Base-by-base conservation (phyloP, 2,888 invertebrate genomes). In the Craniophora ligustri region DNA sequence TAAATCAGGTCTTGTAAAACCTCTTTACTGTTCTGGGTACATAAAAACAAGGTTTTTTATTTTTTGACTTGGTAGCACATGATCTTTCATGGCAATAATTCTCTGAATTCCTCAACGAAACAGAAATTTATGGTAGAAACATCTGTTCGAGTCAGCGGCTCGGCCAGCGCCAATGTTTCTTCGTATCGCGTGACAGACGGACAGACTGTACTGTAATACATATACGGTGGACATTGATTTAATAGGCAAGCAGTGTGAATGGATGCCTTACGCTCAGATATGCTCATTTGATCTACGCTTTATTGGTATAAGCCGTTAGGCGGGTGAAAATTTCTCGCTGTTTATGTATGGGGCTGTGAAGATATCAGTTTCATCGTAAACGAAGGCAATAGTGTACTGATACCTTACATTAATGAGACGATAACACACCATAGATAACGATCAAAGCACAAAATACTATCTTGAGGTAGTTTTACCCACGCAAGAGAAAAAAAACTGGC, bases 161-260 rank as follows among this genome's bases (percentile, higher is more conserved):
- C 45, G 36, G 31, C 11, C 21, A 44, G 47, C 41, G 66, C 61
- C 72, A 65, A 82, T 81, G 79, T 75, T 75, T 81, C 82, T 81
- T 75, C 75, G 79, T 82, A 76, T 73, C 75, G 58, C 59, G 76
- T 78, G 85, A 85, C 83, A 82, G 84, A 82, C 82, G 53, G 80
- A 81, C 82, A 70, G 73, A 73, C 73, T 66, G 67, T 54, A 55
- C 71, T 40, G 71, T 70, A 77, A 78, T 80, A 79, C 87, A 80
- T 87, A 86, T 86, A 87, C 74, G 87, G 87, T 64, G 72, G 87
- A 90, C 88, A 78, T 83, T 90, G 90, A 90, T 90, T 89, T 90
- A 90, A 79, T 79, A 78, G 67, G 66, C 62, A 70, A 67, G 70
- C 77, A 67, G 82, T 76, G 85, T 81, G 86, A 86, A 86, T 87